Evolutionary conservation across 2,888 invertebrate genomes (phyloP).

Genomic region (Ophion obscuratus): DNA sequence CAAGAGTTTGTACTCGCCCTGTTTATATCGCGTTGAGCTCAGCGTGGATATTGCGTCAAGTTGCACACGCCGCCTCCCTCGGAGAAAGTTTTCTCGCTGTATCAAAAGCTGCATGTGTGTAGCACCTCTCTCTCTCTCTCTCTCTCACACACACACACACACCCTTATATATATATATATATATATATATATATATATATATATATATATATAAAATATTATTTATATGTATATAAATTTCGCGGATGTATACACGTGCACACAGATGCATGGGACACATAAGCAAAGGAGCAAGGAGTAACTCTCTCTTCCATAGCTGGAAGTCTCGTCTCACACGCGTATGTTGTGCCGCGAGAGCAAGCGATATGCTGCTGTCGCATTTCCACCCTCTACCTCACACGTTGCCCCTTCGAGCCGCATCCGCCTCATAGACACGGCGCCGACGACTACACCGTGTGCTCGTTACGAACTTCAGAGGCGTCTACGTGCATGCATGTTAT

Average conservation of each 20-base stretch:
- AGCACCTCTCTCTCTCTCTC: too few relatives aligned
- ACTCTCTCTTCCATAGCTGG: slow-evolving; percentile 29
- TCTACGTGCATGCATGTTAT: slow-evolving; percentile 77
- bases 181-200: too few relatives aligned
- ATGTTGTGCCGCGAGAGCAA: slow-evolving; percentile 45
- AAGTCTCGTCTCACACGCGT: slow-evolving; percentile 33
- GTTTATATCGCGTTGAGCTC: slow-evolving; percentile 71
- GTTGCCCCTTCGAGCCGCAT: background rate
- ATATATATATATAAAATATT: background rate
- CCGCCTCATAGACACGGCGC: slow-evolving; percentile 25
- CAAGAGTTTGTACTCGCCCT: slow-evolving; percentile 67
- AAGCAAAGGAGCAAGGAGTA: slow-evolving; percentile 37
- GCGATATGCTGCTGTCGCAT: slow-evolving; percentile 33
- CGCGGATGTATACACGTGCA: slow-evolving; percentile 16
- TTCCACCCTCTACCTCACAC: background rate
- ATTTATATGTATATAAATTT: background rate
- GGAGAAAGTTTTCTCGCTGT: slow-evolving; percentile 73
- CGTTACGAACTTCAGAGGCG: slow-evolving; percentile 75
- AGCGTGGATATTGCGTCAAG: slow-evolving; percentile 74
- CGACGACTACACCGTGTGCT: slow-evolving; percentile 71
- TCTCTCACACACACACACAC: too few relatives aligned
- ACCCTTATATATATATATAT: too few relatives aligned
- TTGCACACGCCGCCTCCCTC: slow-evolving; percentile 64
- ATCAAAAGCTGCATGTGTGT: slow-evolving; percentile 2
- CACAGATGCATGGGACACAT: slow-evolving; percentile 13